phyloP scores from a whole-genome alignment of 2,797 vertebrate genomes.

The Eptatretus atami region DNA sequence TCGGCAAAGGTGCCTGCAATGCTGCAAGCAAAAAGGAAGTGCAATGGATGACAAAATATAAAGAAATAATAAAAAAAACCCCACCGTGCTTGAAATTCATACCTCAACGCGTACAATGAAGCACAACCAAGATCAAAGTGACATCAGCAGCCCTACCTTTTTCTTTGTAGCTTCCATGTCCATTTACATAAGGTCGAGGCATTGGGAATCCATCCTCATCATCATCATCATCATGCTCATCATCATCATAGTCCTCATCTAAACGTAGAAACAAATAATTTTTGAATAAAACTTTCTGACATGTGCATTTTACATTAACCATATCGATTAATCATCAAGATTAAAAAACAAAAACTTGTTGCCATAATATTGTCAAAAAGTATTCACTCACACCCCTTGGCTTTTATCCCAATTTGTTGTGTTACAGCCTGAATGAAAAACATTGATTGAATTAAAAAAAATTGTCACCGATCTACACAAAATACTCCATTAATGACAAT shows the following conservation, averaged over 20 bases:
- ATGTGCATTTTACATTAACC: constrained; percentile 4
- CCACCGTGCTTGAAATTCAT: too few species aligned
- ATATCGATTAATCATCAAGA: background rate
- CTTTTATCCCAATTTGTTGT: too few species aligned
- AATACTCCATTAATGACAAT: too few species aligned
- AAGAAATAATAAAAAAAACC: background rate
- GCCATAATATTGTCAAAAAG: too few species aligned
- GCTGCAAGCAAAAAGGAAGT: constrained; percentile 12
- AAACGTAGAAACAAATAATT: background rate
- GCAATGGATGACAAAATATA: constrained; percentile 4
- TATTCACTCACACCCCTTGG: too few species aligned
- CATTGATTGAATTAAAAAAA: too few species aligned
- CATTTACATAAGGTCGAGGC: constrained; percentile 33
- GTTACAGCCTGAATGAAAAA: too few species aligned
- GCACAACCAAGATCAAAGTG: too few species aligned
- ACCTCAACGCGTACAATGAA: too few species aligned
- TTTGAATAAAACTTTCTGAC: background rate
- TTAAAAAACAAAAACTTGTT: background rate
- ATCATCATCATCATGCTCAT: constrained; percentile 14
- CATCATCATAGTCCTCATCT: background rate
- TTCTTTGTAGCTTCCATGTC: constrained; percentile 47
- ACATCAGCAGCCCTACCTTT: constrained; percentile 21
- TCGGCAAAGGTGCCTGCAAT: constrained; percentile 36
- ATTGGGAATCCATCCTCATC: constrained; percentile 63
- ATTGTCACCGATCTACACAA: too few species aligned